Evolutionary conservation across 2,888 invertebrate genomes (phyloP).

Genomic region (Protonemura montana): DNA sequence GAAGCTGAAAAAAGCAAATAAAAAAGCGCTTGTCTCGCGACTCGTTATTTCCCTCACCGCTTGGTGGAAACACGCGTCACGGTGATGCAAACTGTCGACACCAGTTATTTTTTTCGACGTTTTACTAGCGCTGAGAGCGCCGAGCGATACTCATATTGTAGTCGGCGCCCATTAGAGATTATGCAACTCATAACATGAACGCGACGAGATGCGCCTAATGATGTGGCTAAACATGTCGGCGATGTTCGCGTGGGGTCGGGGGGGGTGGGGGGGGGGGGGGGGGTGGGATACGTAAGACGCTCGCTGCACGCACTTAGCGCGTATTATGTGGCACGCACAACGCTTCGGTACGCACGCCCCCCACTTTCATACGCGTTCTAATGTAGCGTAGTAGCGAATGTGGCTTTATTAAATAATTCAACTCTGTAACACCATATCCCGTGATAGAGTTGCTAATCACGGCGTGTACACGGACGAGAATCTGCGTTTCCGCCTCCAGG

Average conservation of each 20-base stretch:
- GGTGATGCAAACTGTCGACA: background rate
- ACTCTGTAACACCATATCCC: background rate
- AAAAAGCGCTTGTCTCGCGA: background rate
- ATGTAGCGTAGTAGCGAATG: too few species aligned
- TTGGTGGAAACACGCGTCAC: background rate
- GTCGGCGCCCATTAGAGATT: background rate
- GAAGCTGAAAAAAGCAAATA: background rate
- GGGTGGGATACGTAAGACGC: background rate
- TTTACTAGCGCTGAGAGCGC: background rate
- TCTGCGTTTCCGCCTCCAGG: background rate
- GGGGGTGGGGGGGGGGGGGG: too few species aligned
- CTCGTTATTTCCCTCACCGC: background rate
- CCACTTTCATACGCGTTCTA: too few species aligned
- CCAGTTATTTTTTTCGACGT: background rate
- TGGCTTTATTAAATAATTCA: background rate
- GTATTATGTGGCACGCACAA: background rate
- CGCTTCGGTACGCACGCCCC: background rate
- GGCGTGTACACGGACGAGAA: too few species aligned
- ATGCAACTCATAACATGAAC: too few species aligned
- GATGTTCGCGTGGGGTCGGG: too few species aligned
- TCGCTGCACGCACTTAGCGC: background rate
- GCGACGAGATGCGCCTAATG: too few species aligned
- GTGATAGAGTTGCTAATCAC: background rate
- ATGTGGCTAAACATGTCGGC: too few species aligned
- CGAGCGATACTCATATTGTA: background rate